A percentile compares a stretch with the other conserved stretches of the same genome.
phyloP scores from a whole-genome alignment of 2,888 invertebrate genomes.

The Protonemura montana region DNA sequence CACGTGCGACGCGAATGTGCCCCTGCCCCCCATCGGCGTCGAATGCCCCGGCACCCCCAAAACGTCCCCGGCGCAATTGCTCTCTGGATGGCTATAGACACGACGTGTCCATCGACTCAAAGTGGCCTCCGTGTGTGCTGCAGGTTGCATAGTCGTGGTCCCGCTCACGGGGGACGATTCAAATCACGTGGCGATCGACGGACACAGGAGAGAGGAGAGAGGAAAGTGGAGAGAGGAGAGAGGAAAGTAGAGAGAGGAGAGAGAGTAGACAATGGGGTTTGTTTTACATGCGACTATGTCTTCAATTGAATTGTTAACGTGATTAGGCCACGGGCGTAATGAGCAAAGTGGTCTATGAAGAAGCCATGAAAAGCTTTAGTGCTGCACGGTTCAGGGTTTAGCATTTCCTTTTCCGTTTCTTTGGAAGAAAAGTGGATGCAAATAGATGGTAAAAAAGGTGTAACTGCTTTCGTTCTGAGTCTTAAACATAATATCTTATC shows the following conservation, averaged over 20 bases:
- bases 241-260: not conserved
- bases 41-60: not conserved
- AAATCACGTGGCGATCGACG: not conserved
- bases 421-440: not conserved
- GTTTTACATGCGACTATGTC: not conserved
- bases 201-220: not conserved
- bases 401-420: not conserved
- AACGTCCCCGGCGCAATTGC: slow-evolving; percentile 7
- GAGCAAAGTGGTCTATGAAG: not conserved
- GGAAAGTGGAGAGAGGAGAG: not conserved
- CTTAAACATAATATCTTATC: too few relatives aligned
- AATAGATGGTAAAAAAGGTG: not conserved
- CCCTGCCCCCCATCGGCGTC: not conserved
- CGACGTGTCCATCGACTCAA: not conserved
- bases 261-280: not conserved
- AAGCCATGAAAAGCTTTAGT: slow-evolving; percentile 7
- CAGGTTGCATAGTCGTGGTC: not conserved
- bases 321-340: not conserved
- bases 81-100: not conserved
- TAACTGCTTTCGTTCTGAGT: too few relatives aligned
- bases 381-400: not conserved
- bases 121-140: not conserved
- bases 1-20: not conserved
- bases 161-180: not conserved
- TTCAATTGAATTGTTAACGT: slow-evolving; percentile 12